phyloP scores from a whole-genome alignment of 2,888 invertebrate species.

The Platycheirus rosarum region DNA sequence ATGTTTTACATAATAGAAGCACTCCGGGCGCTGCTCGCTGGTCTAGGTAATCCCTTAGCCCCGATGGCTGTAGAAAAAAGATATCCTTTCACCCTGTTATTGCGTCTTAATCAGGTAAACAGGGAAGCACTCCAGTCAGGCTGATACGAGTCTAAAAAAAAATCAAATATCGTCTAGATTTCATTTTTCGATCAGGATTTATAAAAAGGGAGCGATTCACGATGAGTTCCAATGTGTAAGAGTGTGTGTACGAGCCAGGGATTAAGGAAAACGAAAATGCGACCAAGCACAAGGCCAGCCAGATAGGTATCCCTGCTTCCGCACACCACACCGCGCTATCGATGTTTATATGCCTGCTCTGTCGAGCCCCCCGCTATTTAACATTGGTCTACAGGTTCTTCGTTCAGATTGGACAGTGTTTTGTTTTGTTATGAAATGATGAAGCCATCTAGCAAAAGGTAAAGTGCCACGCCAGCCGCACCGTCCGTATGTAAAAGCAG shows the following conservation, averaged over 20 bases:
- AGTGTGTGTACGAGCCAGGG: slow-evolving; percentile 7
- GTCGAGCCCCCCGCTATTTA: not conserved
- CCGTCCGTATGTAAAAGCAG: slow-evolving; percentile 38
- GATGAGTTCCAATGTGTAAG: not conserved
- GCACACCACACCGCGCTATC: not conserved
- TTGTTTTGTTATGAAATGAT: slow-evolving; percentile 62
- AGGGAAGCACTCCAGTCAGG: slow-evolving; percentile 36
- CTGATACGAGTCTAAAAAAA: not conserved
- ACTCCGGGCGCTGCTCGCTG: not conserved
- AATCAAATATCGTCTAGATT: slow-evolving; percentile 58
- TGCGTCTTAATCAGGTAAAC: slow-evolving; percentile 69
- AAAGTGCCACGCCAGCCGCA: slow-evolving; percentile 21
- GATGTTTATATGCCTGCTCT: too few relatives aligned
- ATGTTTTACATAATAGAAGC: slow-evolving; percentile 32
- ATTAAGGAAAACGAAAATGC: slow-evolving; percentile 45
- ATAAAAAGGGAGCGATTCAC: slow-evolving; percentile 43
- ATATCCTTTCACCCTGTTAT: slow-evolving; percentile 63
- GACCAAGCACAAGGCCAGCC: slow-evolving; percentile 33
- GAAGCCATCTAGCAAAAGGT: slow-evolving; percentile 46
- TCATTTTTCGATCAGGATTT: slow-evolving; percentile 66
- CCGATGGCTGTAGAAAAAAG: slow-evolving; percentile 15
- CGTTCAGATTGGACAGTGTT: slow-evolving; percentile 17
- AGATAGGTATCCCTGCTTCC: not conserved
- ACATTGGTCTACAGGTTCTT: not conserved
- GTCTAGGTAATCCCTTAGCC: slow-evolving; percentile 19